These are phyloP conservation scores for Neotoxoptera formosana DNA, from an alignment of 1,140 invertebrate genomes.

Conservation along the genomic window DNA sequence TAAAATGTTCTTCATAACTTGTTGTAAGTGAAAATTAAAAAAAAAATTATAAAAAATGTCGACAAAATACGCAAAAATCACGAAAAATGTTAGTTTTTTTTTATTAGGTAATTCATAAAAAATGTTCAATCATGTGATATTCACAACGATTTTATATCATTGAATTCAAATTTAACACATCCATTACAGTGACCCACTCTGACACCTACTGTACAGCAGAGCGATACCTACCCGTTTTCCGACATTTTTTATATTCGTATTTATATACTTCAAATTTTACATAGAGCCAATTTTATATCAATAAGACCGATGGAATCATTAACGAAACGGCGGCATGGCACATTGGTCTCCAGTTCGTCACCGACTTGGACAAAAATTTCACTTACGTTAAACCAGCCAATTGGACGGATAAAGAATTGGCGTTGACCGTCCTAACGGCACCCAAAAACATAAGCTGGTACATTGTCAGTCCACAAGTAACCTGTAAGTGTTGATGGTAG, in stretches of 20 bases:
- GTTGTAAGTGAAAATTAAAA: too few relatives aligned
- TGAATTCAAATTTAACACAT: too few relatives aligned
- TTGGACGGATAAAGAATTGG: not conserved
- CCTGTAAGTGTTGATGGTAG: not conserved
- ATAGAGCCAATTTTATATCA: not conserved
- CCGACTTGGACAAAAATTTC: not conserved
- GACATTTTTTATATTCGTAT: not conserved
- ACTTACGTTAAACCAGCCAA: not conserved
- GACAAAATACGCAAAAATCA: too few relatives aligned
- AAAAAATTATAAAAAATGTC: too few relatives aligned
- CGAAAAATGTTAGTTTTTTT: too few relatives aligned
- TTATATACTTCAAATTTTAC: not conserved
- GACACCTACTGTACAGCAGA: too few relatives aligned
- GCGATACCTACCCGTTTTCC: too few relatives aligned
- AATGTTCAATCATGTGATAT: too few relatives aligned
- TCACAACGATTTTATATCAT: too few relatives aligned
- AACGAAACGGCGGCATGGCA: conserved; percentile 22
- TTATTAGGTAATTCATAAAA: too few relatives aligned
- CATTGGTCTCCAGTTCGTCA: conserved; percentile 16
- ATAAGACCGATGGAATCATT: not conserved
- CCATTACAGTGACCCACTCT: too few relatives aligned
- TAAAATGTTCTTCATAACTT: too few relatives aligned
- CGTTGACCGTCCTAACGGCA: not conserved
- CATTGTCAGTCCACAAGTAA: conserved; percentile 33
- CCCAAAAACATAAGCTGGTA: not conserved